Base-by-base conservation (phyloP, 2,797 vertebrate genomes). In the Numenius phaeopus region DNA sequence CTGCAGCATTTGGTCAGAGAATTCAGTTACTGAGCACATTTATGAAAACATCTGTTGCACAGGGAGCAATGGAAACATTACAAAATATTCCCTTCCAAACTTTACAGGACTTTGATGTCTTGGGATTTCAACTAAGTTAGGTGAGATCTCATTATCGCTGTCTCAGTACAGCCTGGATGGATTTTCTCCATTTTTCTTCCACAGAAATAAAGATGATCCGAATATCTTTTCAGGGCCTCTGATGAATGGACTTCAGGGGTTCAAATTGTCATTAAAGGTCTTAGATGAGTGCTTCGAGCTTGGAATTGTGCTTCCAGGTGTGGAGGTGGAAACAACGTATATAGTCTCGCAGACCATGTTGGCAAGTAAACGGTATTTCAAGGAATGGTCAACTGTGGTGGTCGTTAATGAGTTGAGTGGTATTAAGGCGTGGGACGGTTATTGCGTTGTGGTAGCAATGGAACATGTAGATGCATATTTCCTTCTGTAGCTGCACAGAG, bases 361-460 rank as follows among this genome's bases (percentile, higher is more conserved):
- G 57, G 30, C 32, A 82, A 73, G 9, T 64, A 52, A 72, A 40
- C 65, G 22, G 8, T 69, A 29, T 16, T 67, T 7, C 14, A 32
- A 24, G n/a, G 5, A 54, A 14, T 26, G 37, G 26, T 17, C 9
- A 39, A 1, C 37, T 78, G 29, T 42, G 57, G 30, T 72, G 42
- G 39, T 40, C 1, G 0, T 29, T 55, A 40, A 34, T 16, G 47
- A 59, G 32, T 17, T 55, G 40, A 19, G 18, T 1, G 2, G 1
- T 44, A 13, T 40, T 57, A 34, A 57, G 40, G n/a, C n/a, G 10
- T 39, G 40, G 62, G 57, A 30, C 11, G 57, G 29, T 61, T 50
- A 13, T 5, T 75, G 62, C 13, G 1, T n/a, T 44, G 27, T 44
- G 58, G 34, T 76, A 50, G 21, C 52, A 44, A 1, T 50, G 37